phyloP scores from a whole-genome alignment of 1,140 invertebrate genomes.

The Magallana gigas region DNA sequence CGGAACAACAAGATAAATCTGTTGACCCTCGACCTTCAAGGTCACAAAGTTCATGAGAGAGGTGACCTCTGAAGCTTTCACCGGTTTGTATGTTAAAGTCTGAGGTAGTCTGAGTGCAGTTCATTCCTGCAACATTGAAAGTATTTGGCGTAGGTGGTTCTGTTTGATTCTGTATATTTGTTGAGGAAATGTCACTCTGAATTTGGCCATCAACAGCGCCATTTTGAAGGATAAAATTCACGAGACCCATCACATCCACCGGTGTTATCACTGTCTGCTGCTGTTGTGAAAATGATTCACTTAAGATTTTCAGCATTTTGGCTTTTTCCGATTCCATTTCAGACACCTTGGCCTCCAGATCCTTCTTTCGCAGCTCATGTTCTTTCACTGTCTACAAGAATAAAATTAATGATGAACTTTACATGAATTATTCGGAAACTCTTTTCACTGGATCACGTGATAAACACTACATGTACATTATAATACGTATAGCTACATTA shows the following conservation, averaged over 20 bases:
- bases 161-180: not conserved
- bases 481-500: too few relatives aligned
- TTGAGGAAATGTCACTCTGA: not conserved
- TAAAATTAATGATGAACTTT: too few relatives aligned
- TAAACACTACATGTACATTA: too few relatives aligned
- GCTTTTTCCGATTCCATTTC: slow-evolving; percentile 30
- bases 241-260: not conserved
- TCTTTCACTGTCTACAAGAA: not conserved
- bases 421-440: too few relatives aligned
- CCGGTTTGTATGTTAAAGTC: not conserved
- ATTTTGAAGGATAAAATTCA: not conserved
- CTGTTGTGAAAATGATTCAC: not conserved
- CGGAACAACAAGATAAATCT: too few relatives aligned
- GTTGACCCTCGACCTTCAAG: too few relatives aligned
- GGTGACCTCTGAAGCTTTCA: too few relatives aligned
- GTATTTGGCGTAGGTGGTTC: not conserved
- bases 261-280: not conserved
- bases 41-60: too few relatives aligned
- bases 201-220: not conserved
- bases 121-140: not conserved
- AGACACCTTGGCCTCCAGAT: not conserved
- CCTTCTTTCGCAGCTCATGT: not conserved
- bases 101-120: not conserved
- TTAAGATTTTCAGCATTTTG: not conserved
- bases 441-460: too few relatives aligned